Evolutionary conservation across 2,888 invertebrate species (phyloP).

Genomic region (Limnephilus lunatus): DNA sequence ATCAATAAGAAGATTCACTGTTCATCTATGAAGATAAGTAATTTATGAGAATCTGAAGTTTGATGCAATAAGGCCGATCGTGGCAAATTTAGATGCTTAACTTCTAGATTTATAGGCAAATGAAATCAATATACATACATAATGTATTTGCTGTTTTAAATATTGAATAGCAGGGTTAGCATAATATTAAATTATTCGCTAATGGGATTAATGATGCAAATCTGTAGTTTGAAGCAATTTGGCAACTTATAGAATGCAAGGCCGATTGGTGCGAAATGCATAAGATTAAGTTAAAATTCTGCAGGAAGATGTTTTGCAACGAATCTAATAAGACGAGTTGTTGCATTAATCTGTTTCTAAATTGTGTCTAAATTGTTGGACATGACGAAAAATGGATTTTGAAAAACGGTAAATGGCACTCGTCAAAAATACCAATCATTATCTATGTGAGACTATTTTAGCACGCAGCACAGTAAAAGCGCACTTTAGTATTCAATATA

Average conservation of each 20-base stretch:
- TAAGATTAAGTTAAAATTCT: neutral
- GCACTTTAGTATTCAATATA: too few relatives aligned
- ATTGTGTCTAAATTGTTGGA: neutral
- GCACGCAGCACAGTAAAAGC: too few relatives aligned
- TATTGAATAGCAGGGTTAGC: constrained; percentile 2
- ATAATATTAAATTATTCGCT: neutral
- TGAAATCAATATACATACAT: neutral
- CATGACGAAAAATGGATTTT: neutral
- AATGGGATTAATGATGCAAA: neutral
- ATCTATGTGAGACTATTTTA: too few relatives aligned
- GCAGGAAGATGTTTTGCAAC: neutral
- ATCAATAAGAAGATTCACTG: neutral
- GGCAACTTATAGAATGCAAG: neutral
- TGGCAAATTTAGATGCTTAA: neutral
- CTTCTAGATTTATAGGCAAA: neutral
- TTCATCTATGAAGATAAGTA: neutral
- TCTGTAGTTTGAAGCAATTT: neutral
- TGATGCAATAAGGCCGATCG: neutral
- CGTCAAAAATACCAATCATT: too few relatives aligned
- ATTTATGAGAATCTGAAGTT: neutral
- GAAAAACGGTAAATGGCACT: too few relatives aligned
- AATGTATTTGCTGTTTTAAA: neutral
- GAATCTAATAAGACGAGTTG: too few relatives aligned
- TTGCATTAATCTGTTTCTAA: neutral
- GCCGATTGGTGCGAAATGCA: neutral